These are phyloP conservation scores for Pogonomyrmex californicus DNA, from an alignment of 1,140 invertebrate species.

Conservation along the genomic window DNA sequence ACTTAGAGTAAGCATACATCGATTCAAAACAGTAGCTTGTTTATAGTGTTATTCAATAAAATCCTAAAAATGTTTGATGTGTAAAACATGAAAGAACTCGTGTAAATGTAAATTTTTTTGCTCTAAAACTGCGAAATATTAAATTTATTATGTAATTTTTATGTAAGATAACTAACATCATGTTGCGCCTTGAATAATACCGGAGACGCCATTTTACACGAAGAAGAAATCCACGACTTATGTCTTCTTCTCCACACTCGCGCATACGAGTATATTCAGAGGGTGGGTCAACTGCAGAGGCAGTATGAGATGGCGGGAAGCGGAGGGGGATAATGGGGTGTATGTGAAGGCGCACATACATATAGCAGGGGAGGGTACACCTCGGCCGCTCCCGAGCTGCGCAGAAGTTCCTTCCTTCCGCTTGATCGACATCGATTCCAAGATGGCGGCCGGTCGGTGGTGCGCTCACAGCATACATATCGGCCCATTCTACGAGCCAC, in stretches of 20 bases:
- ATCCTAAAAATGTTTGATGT: neutral
- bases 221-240: slow-evolving; percentile 4
- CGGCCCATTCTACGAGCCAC: slow-evolving; percentile 78
- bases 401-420: slow-evolving; percentile 83
- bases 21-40: neutral
- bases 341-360: slow-evolving; percentile 71
- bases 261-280: slow-evolving; percentile 56
- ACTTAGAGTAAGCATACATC: neutral
- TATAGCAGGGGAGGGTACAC: slow-evolving; percentile 63
- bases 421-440: slow-evolving; percentile 84
- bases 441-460: slow-evolving; percentile 80
- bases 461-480: slow-evolving; percentile 79
- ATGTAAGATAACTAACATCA: neutral
- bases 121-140: neutral
- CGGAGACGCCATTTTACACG: slow-evolving; percentile 65
- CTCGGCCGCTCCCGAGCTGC: slow-evolving; percentile 78
- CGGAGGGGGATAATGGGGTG: slow-evolving; percentile 63
- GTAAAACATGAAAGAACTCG: neutral
- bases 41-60: neutral
- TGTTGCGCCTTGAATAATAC: neutral
- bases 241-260: slow-evolving; percentile 31
- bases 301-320: slow-evolving; percentile 56
- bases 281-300: slow-evolving; percentile 55
- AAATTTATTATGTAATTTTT: neutral
- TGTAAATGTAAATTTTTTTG: neutral